Evolutionary conservation across 1,140 invertebrate species (phyloP).

Genomic region (Drosophila sp.): DNA sequence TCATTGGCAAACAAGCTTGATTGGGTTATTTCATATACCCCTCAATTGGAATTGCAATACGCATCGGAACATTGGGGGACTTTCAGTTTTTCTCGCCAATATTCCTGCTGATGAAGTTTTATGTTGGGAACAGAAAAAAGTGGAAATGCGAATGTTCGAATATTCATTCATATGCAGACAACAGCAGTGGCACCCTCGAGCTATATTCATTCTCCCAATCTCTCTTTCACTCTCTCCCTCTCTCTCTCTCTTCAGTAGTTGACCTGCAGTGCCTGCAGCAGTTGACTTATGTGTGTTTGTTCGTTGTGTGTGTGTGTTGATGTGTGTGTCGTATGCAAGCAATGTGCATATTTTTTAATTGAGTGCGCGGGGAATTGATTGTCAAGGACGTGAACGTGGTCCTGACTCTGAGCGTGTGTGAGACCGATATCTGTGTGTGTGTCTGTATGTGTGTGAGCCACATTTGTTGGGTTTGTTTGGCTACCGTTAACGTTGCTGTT

Average conservation of each 20-base stretch:
- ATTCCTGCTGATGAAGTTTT: constrained; percentile 79
- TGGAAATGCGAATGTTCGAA: constrained; percentile 66
- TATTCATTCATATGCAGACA: constrained; percentile 82
- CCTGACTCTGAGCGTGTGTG: constrained; percentile 34
- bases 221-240: background rate
- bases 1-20: constrained; percentile 6
- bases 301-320: constrained; percentile 15
- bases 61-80: constrained; percentile 50
- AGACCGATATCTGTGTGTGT: no score
- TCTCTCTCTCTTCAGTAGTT: constrained; percentile 22
- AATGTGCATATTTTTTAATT: constrained; percentile 80
- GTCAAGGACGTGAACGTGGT: constrained; percentile 79
- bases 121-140: constrained; percentile 53
- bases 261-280: constrained; percentile 61
- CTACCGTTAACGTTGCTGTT: constrained; percentile 65
- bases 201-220: constrained; percentile 14
- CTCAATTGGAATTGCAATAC: constrained; percentile 4
- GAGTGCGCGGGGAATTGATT: constrained; percentile 82
- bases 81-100: constrained; percentile 74
- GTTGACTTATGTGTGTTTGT: constrained; percentile 58
- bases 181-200: constrained; percentile 42
- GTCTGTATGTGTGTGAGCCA: constrained; percentile 10
- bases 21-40: constrained; percentile 16
- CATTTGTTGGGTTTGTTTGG: constrained; percentile 57
- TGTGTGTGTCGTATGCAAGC: constrained; percentile 64